Percentiles rank a stretch among this genome's conserved stretches.
Evolutionary conservation across 1,140 invertebrate genomes (phyloP).

Genomic region (Contarinia nasturtii): DNA sequence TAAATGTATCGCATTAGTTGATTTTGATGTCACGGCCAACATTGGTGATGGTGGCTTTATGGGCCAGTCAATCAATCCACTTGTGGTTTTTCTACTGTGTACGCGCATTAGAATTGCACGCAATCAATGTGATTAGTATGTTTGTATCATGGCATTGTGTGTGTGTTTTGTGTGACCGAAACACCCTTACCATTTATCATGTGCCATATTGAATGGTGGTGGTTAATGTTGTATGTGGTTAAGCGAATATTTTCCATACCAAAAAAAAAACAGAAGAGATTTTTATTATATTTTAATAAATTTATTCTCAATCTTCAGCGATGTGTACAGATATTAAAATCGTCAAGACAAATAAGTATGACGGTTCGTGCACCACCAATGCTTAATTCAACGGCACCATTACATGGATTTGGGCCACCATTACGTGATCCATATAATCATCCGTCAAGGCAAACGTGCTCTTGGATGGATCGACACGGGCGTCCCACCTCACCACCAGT

Average conservation of each 20-base stretch:
- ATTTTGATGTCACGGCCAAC: too few relatives aligned
- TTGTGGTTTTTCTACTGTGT: too few relatives aligned
- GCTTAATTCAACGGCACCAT: conserved; percentile 21
- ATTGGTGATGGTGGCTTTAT: too few relatives aligned
- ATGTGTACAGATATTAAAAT: conserved; percentile 64
- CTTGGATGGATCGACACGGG: conserved; percentile 80
- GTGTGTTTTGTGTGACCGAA: too few relatives aligned
- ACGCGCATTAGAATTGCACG: too few relatives aligned
- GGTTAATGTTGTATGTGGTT: too few relatives aligned
- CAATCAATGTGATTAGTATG: too few relatives aligned
- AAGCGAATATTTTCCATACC: background rate
- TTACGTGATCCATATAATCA: conserved; percentile 32
- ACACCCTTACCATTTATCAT: too few relatives aligned
- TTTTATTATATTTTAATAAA: conserved; percentile 5
- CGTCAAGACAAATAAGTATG: conserved; percentile 68
- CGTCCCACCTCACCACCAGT: conserved; percentile 68
- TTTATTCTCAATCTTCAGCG: conserved; percentile 26
- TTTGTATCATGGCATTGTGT: too few relatives aligned
- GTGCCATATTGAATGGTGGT: too few relatives aligned
- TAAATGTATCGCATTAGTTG: too few relatives aligned
- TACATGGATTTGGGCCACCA: conserved; percentile 25
- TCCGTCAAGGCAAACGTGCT: conserved; percentile 54
- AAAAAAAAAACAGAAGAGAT: background rate
- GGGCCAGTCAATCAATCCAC: too few relatives aligned
- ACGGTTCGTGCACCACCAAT: conserved; percentile 52